Conservation (phyloP, 2,113 vertebrate species). For the Cebus imitator region DNA sequence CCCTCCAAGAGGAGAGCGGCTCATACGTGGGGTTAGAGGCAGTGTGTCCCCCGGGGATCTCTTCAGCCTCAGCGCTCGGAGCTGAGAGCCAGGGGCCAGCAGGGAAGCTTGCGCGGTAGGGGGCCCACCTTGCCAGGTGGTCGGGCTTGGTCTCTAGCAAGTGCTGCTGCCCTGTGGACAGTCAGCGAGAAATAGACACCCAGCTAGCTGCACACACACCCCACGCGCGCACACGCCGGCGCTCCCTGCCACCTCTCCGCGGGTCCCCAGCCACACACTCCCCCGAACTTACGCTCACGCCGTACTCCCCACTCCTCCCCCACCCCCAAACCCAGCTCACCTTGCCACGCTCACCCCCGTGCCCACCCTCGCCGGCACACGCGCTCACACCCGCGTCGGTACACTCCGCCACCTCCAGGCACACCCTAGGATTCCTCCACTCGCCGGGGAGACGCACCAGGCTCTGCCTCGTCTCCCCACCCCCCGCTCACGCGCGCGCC, state of each 20-base stretch:
- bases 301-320: conserved; percentile 23
- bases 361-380: conserved; percentile 67
- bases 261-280: conserved; percentile 10
- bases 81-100: neutral
- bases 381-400: conserved; percentile 51
- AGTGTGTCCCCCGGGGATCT: neutral
- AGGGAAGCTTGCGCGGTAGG: neutral
- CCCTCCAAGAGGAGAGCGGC: neutral
- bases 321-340: conserved; percentile 52
- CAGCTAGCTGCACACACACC: neutral
- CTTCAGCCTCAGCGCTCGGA: neutral
- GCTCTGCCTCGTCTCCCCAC: conserved; percentile 60
- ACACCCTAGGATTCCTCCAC: conserved; percentile 75
- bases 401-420: conserved; percentile 69
- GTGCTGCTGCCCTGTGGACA: conserved; percentile 42
- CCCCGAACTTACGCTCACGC: conserved; percentile 45
- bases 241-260: neutral
- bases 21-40: neutral
- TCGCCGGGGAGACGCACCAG: conserved; percentile 57
- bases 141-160: conserved; percentile 4
- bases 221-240: conserved; percentile 13
- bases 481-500: conserved; percentile 60
- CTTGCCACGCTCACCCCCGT: conserved; percentile 57
- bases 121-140: conserved; percentile 27
- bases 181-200: conserved; percentile 16